These are phyloP conservation scores for Onchidella celtica DNA, from an alignment of 2,888 invertebrate species.

Conservation along the genomic window DNA sequence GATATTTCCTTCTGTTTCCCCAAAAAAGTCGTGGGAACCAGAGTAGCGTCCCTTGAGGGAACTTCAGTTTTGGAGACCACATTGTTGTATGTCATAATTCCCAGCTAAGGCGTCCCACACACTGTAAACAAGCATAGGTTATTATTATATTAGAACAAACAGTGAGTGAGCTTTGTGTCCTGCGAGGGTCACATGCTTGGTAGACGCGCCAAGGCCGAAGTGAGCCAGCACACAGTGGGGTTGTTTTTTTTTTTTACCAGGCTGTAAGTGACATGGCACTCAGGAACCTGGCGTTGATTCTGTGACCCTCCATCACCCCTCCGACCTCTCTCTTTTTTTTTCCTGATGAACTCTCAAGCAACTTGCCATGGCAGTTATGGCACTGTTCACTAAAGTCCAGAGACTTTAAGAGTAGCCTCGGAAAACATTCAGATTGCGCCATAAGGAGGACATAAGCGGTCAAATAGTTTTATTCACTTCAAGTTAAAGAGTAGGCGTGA, in stretches of 20 bases:
- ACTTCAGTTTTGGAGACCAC: slow-evolving; percentile 6
- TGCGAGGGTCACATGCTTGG: neutral
- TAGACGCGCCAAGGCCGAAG: neutral
- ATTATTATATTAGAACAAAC: slow-evolving; percentile 26
- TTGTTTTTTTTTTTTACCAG: neutral
- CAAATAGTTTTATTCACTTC: too few relatives aligned
- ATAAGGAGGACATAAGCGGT: too few relatives aligned
- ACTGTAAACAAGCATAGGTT: slow-evolving; percentile 24
- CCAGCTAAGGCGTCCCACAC: neutral
- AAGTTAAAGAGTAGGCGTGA: too few relatives aligned
- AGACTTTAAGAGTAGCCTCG: too few relatives aligned
- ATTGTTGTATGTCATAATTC: neutral
- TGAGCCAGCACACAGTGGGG: neutral
- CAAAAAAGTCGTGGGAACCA: slow-evolving; percentile 16
- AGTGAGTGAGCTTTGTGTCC: neutral
- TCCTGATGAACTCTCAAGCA: too few relatives aligned
- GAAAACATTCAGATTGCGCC: too few relatives aligned
- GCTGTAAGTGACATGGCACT: neutral
- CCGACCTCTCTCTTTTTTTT: neutral
- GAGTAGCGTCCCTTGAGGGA: slow-evolving; percentile 3
- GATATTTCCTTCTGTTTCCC: too few relatives aligned
- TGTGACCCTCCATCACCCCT: too few relatives aligned
- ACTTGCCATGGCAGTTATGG: too few relatives aligned
- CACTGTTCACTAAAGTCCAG: too few relatives aligned
- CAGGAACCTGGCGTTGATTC: neutral